Evolutionary conservation across 2,113 vertebrate genomes (phyloP), one percentile per base, ranked within the genome.

Genomic region (Lates calcarifer): DNA sequence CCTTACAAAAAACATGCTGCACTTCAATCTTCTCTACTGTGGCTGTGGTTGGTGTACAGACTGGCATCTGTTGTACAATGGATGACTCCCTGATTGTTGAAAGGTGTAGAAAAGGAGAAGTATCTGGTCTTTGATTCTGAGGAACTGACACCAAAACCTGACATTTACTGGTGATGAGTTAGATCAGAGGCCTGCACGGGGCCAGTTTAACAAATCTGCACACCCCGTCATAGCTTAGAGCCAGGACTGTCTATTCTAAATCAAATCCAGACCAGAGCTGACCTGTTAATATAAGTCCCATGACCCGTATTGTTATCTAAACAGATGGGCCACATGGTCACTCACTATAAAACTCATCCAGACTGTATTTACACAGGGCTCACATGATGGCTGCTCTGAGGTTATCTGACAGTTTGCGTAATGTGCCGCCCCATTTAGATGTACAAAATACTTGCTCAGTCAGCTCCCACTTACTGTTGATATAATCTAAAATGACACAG

Each of bases 121-220:
- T 15, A 15, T 37, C 13, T 18, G 18, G 5, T 29, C 64, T 79
- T 61, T 22, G 70, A 75, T 35, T 45, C 65, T 31, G 41, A 68
- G 62, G 39, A 62, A 51, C 76, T 43, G 39, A 80, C 58, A 75
- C 58, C 26, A 29, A 70, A 77, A 74, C 49, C 24, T n/a, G 61
- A 64, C 39, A 20, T 26, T 15, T 70, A 31, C 43, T n/a, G 15
- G 3, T 12, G 31, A 74, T 66, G 63, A 24, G n/a, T 43, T 17
- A 43, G 15, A 43, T 45, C 63, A 43, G 63, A 43, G 20, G 26
- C 24, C 61, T n/a, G 20, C 20, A 8, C 7, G n/a, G 49, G 22
- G 7, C 49, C 53, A 14, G 24, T 55, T 55, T 26, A 14, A 13
- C 5, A 49, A 49, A 49, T 20, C 15, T 8, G 6, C 28, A 31